Conservation (phyloP, 2,888 invertebrate genomes). For the Teleogryllus oceanicus region DNA sequence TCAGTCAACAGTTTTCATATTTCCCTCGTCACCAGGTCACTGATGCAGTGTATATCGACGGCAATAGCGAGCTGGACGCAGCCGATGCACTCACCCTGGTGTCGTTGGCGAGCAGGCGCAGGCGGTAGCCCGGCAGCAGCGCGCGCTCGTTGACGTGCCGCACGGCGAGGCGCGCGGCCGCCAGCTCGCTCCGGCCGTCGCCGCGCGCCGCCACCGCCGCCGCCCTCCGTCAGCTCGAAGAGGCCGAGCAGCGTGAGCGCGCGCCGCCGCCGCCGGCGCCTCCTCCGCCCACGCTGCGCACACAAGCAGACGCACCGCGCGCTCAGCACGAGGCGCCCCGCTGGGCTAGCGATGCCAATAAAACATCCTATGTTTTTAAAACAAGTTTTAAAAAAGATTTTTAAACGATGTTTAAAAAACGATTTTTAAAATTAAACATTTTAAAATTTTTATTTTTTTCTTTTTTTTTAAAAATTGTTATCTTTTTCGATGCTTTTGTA, state of each 20-base stretch:
- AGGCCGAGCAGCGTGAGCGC: background rate
- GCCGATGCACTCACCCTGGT: background rate
- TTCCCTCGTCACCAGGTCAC: too few species aligned
- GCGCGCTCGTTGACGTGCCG: background rate
- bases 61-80: too few species aligned
- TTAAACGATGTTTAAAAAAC: too few species aligned
- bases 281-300: background rate
- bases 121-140: constrained; percentile 7
- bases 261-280: background rate
- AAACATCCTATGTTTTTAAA: too few species aligned
- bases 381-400: too few species aligned
- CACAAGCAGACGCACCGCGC: background rate
- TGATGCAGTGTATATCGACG: too few species aligned
- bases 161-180: background rate
- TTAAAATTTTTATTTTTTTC: too few species aligned
- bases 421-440: too few species aligned
- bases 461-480: too few species aligned
- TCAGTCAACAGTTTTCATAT: too few species aligned
- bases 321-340: background rate
- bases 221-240: constrained; percentile 6
- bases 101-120: constrained; percentile 9
- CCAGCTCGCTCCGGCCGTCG: background rate
- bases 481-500: too few species aligned
- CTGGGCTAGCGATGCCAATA: too few species aligned
- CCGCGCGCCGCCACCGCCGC: background rate